Conservation (phyloP, 2,797 vertebrate species). For the Acanthurus tractus region DNA sequence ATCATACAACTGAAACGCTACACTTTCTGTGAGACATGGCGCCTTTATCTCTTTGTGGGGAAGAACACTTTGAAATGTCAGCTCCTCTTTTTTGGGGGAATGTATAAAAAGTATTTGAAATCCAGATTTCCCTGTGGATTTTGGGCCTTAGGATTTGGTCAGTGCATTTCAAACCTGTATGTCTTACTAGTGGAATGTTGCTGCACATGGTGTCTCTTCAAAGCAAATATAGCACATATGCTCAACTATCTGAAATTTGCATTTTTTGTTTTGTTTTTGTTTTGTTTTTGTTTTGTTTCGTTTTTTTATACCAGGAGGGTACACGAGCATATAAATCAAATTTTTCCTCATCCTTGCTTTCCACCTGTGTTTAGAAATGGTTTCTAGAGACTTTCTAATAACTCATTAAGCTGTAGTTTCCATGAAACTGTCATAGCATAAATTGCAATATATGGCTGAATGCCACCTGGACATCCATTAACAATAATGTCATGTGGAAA, state of each 20-base stretch:
- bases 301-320: background rate
- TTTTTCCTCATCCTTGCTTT: constrained; percentile 25
- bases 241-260: constrained; percentile 11
- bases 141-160: constrained; percentile 35
- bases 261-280: too few relatives aligned
- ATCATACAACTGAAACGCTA: constrained; percentile 22
- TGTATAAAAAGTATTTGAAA: background rate
- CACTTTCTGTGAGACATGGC: constrained; percentile 21
- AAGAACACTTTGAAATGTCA: constrained; percentile 40
- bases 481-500: constrained; percentile 29
- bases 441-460: constrained; percentile 50
- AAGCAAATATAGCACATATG: constrained; percentile 61
- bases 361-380: constrained; percentile 54
- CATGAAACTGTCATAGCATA: constrained; percentile 81
- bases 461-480: constrained; percentile 37
- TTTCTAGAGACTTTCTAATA: constrained; percentile 57
- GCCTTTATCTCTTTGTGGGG: constrained; percentile 22
- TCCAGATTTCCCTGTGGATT: background rate
- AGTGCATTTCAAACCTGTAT: constrained; percentile 47
- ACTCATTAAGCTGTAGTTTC: constrained; percentile 83
- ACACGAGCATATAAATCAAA: constrained; percentile 7
- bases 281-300: background rate
- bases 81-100: constrained; percentile 3
- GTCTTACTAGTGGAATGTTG: constrained; percentile 31
- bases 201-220: constrained; percentile 10